These are phyloP conservation scores for Sepioteuthis lessoniana DNA, from an alignment of 2,888 invertebrate genomes.

Conservation along the genomic window DNA sequence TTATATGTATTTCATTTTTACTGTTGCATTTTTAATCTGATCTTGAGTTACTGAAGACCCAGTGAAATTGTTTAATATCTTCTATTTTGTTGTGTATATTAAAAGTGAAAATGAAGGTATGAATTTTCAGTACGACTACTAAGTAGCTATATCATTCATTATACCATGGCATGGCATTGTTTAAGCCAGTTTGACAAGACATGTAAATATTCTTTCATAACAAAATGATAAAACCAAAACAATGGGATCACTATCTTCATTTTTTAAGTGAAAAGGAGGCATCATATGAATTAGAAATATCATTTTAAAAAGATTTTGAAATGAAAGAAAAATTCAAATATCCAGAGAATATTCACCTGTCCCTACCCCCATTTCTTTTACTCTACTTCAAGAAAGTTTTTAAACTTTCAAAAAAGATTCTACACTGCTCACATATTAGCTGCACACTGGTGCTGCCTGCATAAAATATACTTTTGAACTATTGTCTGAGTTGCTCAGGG, in stretches of 20 bases:
- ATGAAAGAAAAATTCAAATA: neutral
- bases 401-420: neutral
- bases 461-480: constrained; percentile 33
- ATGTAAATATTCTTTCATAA: constrained; percentile 33
- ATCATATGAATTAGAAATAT: neutral
- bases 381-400: neutral
- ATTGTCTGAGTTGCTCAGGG: constrained; percentile 33
- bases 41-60: constrained; percentile 33
- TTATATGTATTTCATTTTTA: neutral
- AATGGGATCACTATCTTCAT: constrained; percentile 16
- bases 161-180: neutral
- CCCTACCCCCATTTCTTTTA: neutral
- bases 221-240: neutral
- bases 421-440: constrained; percentile 17
- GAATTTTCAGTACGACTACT: constrained; percentile 17
- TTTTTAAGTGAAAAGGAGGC: neutral
- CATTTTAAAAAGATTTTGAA: neutral
- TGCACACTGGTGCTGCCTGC: constrained; percentile 9
- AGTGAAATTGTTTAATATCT: neutral
- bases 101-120: constrained; percentile 18
- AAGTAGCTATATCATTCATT: neutral
- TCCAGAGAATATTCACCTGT: neutral
- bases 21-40: neutral
- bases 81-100: neutral
- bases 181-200: neutral